Base-by-base conservation (phyloP, 2,113 vertebrate genomes). In the Silurus asotus region DNA sequence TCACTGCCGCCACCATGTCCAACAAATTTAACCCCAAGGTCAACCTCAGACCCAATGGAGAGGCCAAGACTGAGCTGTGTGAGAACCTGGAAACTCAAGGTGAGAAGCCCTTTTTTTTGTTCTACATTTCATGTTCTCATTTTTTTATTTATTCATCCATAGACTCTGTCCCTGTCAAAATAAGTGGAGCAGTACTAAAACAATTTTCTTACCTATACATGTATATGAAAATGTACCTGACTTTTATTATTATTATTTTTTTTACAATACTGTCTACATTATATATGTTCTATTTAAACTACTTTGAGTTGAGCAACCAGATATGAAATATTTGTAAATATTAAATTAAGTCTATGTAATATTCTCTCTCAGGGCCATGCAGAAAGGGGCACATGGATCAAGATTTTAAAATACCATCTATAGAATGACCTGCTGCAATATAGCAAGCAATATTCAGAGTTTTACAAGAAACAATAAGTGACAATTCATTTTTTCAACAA, bases 11-110 rank as follows among this genome's bases (percentile, higher is more conserved):
- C 92, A 97, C 98, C 91, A 99, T 99, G 98, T 97, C 98, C 93
- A 98, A 99, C 94, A 99, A 99, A 93, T 99, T 99, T 94, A 98
- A 97, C 70, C 97, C 97, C 92, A 99, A 98, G 90, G 96, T 96
- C 87, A 94, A 96, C 84, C 96, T 98, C 91, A 94, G 97, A 88
- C 98, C 98, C 94, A 99, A 99, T 0, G 98, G 98, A 48, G 98
- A 99, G 90, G 98, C 98, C 92, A 98, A 98, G 93, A 97, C 97
- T 0, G 98, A 99, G 94, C 96, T 99, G 90, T 99, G 98, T 0
- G 98, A 99, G 88, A 98, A 95, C 92, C 95, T 98, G 19, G 98
- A 99, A 90, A 95, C 96, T 23, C 97, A 99, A 92, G 95, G 98
- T 99, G 94, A 96, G 87, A 84, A 84, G 20, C 1, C 20, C 20